Base-by-base conservation (phyloP, 2,113 vertebrate genomes). In the Stictonetta naevosa region DNA sequence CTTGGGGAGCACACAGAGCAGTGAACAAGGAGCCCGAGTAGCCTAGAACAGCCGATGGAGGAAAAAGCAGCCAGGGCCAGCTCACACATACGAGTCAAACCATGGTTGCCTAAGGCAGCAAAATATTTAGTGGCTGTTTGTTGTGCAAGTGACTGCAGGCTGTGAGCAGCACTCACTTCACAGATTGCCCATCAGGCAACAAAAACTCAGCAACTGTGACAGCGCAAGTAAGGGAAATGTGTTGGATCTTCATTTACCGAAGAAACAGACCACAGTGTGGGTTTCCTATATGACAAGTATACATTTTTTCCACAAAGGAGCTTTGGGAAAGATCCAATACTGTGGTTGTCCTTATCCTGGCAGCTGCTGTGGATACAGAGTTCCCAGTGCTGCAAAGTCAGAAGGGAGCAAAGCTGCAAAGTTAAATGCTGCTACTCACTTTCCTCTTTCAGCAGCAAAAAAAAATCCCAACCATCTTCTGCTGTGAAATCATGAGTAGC, bases 81-180 rank as follows among this genome's bases (percentile, higher is more conserved):
- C 75, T 96, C 91, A 92, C 78, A 87, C 26, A 26, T 95, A 85
- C 68, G 88, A 91, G 78, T 78, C 79, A 96, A 95, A 85, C 26
- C 21, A 36, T 44, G 56, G 28, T 72, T 94, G 95, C 96, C 83
- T 81, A 62, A 94, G 93, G 93, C 96, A 93, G 92, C 40, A 73
- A 91, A 89, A 79, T 92, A 66, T 91, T 95, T 92, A 92, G 86
- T 80, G 66, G 76, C 73, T 96, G 72, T 90, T 95, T 95, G 92
- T 94, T 97, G 95, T 89, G 89, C 78, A 95, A 97, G 95, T 46
- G 88, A 50, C 88, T 94, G 79, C 14, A 5, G 42, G 20, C 79
- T 94, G 91, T 18, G 81, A 96, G 86, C 80, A 84, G 87, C 34
- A 59, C 59, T 83, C 77, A 46, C 83, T 96, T 93, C 80, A 86